Evolutionary conservation across 1,140 invertebrate genomes (phyloP), one percentile per base, ranked within the genome.

Genomic region (Drosophila yakuba): DNA sequence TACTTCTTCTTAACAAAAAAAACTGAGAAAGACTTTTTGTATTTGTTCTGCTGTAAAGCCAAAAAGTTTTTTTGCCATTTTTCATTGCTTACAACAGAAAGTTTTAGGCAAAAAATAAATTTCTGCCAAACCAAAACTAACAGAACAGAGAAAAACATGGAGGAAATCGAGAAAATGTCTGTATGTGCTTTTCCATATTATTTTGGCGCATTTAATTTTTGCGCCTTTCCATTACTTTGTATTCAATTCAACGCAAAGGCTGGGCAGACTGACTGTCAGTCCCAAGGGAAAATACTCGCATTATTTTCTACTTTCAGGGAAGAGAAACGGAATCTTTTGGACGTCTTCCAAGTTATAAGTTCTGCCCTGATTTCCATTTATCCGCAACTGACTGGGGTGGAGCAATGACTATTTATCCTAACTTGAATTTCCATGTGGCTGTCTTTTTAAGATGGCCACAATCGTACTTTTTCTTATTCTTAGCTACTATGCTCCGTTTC

Each of bases 31-130:
- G 52, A 73, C 50, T 8, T 45, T 50, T 73, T 41, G 39, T 52
- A 25, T 57, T 68, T 74, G 57, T 55, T 64, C 50, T 88, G 75
- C 83, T 83, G 79, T 88, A 88, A 61, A 88, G 79, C 83, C 68
- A 54, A 58, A 90, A 89, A 89, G 81, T 89, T 89, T 78, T 83
- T 90, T 84, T 76, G 58, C 85, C 85, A 89, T 89, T 89, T 90
- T 66, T 89, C 85, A 89, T 90, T 90, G 80, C 69, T 75, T 78
- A 89, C 84, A 85, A 90, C 85, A 90, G 78, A 89, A 89, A 89
- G 85, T 89, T 89, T 89, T 89, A 89, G 81, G 85, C 79, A 89
- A 89, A 89, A 90, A 80, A 89, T 89, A 89, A 89, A 89, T 89
- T 89, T 89, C 71, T 66, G 71, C 78, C 55, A 85, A 72, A 4